Percentiles rank a stretch among this genome's conserved stretches.
phyloP scores from a whole-genome alignment of 2,888 invertebrate species.

The Baronia brevicornis region DNA sequence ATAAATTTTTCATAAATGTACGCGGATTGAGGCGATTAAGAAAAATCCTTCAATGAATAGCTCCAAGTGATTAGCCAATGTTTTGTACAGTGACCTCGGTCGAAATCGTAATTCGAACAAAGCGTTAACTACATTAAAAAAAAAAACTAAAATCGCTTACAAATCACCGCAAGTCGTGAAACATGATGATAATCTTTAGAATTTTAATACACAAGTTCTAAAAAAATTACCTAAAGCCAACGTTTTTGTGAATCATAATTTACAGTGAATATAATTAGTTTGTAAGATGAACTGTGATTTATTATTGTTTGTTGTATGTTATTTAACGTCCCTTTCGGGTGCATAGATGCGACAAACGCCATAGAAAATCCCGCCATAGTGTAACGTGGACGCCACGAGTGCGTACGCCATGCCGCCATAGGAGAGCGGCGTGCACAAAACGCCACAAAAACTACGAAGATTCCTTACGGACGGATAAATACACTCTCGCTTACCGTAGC shows the following conservation, averaged over 20 bases:
- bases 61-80: conserved; percentile 55
- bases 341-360: conserved; percentile 18
- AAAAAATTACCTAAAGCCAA: too few species aligned
- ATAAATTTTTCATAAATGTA: conserved; percentile 8
- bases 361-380: conserved; percentile 53
- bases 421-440: conserved; percentile 24
- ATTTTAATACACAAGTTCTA: too few species aligned
- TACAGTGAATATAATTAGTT: too few species aligned
- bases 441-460: conserved; percentile 20
- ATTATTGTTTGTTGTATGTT: too few species aligned
- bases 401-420: conserved; percentile 47
- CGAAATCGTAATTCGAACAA: conserved; percentile 59
- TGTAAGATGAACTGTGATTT: too few species aligned
- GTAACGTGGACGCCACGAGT: conserved; percentile 67
- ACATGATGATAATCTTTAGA: too few species aligned
- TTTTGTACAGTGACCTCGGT: conserved; percentile 62
- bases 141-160: conserved; percentile 14
- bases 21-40: conserved; percentile 11
- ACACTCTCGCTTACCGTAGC: conserved; percentile 43
- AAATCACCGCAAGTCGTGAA: conserved; percentile 16
- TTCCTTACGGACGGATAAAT: conserved; percentile 30
- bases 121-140: conserved; percentile 26
- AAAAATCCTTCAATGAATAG: conserved; percentile 38
- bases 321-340: too few species aligned
- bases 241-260: too few species aligned